These are phyloP conservation scores for Sepiola atlantica DNA, from an alignment of 2,888 invertebrate species.

Conservation along the genomic window DNA sequence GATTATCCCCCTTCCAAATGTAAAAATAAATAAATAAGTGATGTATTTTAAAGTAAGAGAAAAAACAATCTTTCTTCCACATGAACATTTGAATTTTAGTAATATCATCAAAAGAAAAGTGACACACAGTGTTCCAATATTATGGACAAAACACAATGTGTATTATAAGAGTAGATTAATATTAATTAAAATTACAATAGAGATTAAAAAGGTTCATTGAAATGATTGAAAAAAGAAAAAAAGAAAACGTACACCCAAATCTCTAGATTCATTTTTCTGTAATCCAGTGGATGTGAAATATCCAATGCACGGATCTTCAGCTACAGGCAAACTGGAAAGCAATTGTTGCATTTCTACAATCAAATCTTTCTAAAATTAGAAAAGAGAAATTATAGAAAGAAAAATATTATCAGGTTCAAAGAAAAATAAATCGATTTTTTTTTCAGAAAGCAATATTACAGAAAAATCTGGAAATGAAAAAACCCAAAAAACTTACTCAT, in stretches of 20 bases:
- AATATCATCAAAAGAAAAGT: no score
- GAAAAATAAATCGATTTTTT: background rate
- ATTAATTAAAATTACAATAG: background rate
- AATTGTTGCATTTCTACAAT: constrained; percentile 62
- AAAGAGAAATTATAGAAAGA: background rate
- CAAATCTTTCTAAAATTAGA: constrained; percentile 8
- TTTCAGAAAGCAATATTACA: no score
- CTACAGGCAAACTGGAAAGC: constrained; percentile 74
- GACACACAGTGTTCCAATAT: no score
- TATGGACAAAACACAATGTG: no score
- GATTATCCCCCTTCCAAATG: no score
- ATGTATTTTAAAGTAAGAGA: no score
- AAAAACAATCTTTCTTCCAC: no score
- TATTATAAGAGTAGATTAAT: background rate
- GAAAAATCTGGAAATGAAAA: no score
- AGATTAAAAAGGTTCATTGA: background rate
- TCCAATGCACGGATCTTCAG: constrained; percentile 76
- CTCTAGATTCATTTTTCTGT: constrained; percentile 54
- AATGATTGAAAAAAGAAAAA: background rate
- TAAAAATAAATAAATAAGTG: no score
- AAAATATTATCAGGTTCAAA: background rate
- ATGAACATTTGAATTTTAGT: no score
- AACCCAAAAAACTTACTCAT: no score
- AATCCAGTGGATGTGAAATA: constrained; percentile 74
- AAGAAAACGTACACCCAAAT: constrained; percentile 45